Conservation (phyloP, 2,888 invertebrate species). For the Drosophila neutralis region DNA sequence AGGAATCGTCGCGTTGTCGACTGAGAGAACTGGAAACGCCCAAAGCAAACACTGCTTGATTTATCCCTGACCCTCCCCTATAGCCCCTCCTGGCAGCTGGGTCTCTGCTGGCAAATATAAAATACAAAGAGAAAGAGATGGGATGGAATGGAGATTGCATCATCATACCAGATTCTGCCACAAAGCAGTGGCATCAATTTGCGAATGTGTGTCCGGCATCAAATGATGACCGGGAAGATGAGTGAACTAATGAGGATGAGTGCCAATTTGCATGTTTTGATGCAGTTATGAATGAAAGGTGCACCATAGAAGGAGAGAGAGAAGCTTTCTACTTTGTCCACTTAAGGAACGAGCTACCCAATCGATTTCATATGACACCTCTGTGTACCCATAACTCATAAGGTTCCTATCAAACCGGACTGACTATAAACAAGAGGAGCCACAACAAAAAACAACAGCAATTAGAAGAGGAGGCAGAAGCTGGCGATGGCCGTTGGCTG, state of each 20-base stretch:
- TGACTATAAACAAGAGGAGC: slow-evolving; percentile 16
- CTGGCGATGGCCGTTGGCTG: slow-evolving; percentile 61
- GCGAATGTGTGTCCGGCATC: slow-evolving; percentile 52
- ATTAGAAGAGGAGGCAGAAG: slow-evolving; percentile 67
- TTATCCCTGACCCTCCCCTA: slow-evolving; percentile 43
- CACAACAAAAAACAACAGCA: slow-evolving; percentile 62
- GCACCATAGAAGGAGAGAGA: slow-evolving; percentile 41
- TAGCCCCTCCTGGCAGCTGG: slow-evolving; percentile 53
- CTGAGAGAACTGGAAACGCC: slow-evolving; percentile 55
- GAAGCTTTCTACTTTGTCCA: slow-evolving; percentile 55
- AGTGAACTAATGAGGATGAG: slow-evolving; percentile 32
- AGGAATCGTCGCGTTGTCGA: slow-evolving; percentile 52
- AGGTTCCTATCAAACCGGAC: slow-evolving; percentile 41
- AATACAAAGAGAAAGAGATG: slow-evolving; percentile 20
- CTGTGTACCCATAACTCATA: slow-evolving; percentile 58
- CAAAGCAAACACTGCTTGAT: slow-evolving; percentile 63
- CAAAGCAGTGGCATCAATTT: slow-evolving; percentile 43
- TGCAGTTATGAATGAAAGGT: slow-evolving; percentile 28
- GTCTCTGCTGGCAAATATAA: slow-evolving; percentile 56
- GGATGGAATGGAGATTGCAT: slow-evolving; percentile 59
- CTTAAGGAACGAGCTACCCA: slow-evolving; percentile 33
- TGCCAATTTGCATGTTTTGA: slow-evolving; percentile 58
- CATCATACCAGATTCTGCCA: slow-evolving; percentile 38
- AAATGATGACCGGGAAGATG: slow-evolving; percentile 19
- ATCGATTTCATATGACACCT: slow-evolving; percentile 52